A percentile compares a stretch with the other conserved stretches of the same genome.
These are phyloP conservation scores for Deilephila porcellus DNA, from an alignment of 2,888 invertebrate species.

Conservation along the genomic window DNA sequence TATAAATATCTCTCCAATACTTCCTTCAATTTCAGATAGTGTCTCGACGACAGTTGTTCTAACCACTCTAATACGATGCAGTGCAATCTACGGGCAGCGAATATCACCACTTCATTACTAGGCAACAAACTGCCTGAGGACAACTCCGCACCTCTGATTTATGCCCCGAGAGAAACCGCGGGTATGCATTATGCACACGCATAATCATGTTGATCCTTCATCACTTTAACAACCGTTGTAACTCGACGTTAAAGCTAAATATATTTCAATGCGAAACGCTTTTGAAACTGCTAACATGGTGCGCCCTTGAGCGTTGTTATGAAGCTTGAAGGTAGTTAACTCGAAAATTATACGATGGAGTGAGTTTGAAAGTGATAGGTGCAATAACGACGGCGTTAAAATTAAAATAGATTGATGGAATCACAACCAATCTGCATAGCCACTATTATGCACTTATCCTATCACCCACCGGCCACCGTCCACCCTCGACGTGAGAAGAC, in stretches of 20 bases:
- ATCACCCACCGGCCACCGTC: too few species aligned
- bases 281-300: background rate
- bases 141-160: conserved; percentile 54
- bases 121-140: conserved; percentile 54
- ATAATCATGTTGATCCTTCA: conserved; percentile 16
- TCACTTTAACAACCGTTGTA: background rate
- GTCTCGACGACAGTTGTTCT: background rate
- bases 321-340: too few species aligned
- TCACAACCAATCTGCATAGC: background rate
- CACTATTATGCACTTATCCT: too few species aligned
- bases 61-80: conserved; percentile 22
- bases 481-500: conserved; percentile 1
- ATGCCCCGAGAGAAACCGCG: conserved; percentile 33
- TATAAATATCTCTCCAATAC: too few species aligned
- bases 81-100: conserved; percentile 35
- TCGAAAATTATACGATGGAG: too few species aligned
- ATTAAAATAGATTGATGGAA: too few species aligned
- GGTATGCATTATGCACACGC: background rate
- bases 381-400: too few species aligned
- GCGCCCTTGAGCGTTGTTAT: too few species aligned
- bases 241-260: background rate
- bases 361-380: too few species aligned
- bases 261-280: conserved; percentile 35
- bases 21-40: background rate
- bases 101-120: conserved; percentile 58